phyloP scores from a whole-genome alignment of 2,797 vertebrate genomes.

The Tiaroga cobitis region DNA sequence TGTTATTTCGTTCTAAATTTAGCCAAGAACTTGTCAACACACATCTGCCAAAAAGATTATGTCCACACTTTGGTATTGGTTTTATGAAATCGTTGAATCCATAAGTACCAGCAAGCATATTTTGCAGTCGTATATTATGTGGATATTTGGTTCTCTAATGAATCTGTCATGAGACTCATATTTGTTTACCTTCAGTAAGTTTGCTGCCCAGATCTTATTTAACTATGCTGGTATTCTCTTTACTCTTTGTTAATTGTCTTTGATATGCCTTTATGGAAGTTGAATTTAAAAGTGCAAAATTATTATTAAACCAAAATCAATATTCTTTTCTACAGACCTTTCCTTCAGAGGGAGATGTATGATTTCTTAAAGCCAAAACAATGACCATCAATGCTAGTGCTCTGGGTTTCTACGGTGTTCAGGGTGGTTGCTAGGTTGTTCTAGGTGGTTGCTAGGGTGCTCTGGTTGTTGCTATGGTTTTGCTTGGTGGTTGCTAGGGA shows the following conservation, averaged over 20 bases:
- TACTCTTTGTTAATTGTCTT: constrained; percentile 13
- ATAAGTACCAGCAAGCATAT: neutral
- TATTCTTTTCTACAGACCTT: neutral
- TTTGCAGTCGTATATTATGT: constrained; percentile 15
- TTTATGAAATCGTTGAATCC: constrained; percentile 35
- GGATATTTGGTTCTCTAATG: neutral
- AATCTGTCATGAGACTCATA: constrained; percentile 21
- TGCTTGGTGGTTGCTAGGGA: neutral
- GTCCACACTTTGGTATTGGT: constrained; percentile 26
- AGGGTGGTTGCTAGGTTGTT: neutral
- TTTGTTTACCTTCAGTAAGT: constrained; percentile 18
- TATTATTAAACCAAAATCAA: neutral
- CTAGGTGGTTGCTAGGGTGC: neutral
- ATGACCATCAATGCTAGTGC: neutral
- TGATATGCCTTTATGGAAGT: neutral
- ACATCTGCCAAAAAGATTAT: constrained; percentile 39
- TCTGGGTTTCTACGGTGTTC: neutral
- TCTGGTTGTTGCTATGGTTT: neutral
- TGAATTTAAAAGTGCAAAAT: neutral
- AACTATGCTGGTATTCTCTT: neutral
- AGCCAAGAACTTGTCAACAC: constrained; percentile 35
- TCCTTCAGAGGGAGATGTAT: neutral
- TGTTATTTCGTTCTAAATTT: constrained; percentile 42
- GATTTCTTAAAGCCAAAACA: neutral
- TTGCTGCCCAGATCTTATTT: neutral